phyloP scores from a whole-genome alignment of 2,113 vertebrate species.

The Bettongia penicillata region DNA sequence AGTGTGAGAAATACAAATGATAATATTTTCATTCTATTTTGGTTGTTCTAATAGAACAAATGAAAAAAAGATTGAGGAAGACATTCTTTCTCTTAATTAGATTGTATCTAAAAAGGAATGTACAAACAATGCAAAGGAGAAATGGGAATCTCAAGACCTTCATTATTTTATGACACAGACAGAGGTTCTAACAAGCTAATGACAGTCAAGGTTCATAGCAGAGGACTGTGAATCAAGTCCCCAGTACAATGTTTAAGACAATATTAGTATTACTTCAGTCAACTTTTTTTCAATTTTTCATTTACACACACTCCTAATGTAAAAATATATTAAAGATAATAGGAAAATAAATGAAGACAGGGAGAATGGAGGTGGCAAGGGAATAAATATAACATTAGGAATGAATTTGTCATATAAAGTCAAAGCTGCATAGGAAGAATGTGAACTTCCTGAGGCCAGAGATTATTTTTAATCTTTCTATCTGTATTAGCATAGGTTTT shows the following conservation, averaged over 20 bases:
- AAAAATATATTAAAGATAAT: too few species aligned
- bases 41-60: not conserved
- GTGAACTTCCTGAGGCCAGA: too few species aligned
- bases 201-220: slow-evolving; percentile 10
- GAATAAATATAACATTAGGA: too few species aligned
- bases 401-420: too few species aligned
- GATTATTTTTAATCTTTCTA: too few species aligned
- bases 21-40: not conserved
- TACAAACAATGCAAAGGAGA: not conserved
- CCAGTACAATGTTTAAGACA: not conserved
- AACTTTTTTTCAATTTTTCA: not conserved
- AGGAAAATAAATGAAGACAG: too few species aligned
- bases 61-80: not conserved
- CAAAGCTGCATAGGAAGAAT: too few species aligned
- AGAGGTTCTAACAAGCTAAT: not conserved
- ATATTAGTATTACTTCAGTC: not conserved
- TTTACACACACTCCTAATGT: too few species aligned
- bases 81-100: not conserved
- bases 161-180: too few species aligned
- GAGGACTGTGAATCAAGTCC: not conserved
- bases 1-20: not conserved
- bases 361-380: too few species aligned
- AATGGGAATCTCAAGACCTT: not conserved
- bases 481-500: too few species aligned
- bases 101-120: not conserved